Base-by-base conservation (phyloP, 2,888 invertebrate genomes). In the Eupelmus urozonus region DNA sequence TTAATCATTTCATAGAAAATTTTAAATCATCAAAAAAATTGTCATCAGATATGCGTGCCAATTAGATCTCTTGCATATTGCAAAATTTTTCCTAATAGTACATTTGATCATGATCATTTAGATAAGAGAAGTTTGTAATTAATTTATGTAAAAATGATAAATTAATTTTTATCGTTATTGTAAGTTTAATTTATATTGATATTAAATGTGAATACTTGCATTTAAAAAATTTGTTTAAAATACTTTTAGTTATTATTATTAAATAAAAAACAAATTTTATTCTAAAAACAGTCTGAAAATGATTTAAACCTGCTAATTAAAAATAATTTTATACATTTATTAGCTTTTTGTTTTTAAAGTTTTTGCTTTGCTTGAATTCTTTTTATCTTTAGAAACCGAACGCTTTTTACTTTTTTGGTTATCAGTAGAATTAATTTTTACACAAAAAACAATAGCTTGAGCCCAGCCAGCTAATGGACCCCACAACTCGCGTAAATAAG, bases 381-480 rank as follows among this genome's bases (percentile, higher is more conserved):
- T 63, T 53, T 67, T 49, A 62, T 42, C 25, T 25, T 51, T 16
- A 2, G n/a, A 42, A 40, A 4, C 20, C 9, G 77, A 62, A 18
- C 71, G 74, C 51, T 78, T 80, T 23, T 67, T 77, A 16, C 16
- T 75, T 74, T 65, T 78, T 27, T 45, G 20, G 49, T 62, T 78
- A 0, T 49, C 53, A 29, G 23, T 69, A 13, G 81, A 79, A 78
- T 85, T 88, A 65, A 89, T 86, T 85, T 88, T 88, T 5, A 85
- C 85, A 75, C 85, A 88, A 70, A 88, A 86, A 89, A 94, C 92
- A 91, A 98, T 96, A 66, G 97, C 95, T 89, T 98, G 98, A 13
- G 98, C 97, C 98, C 98, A 98, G 13, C 98, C 98, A 18, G 98
- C 97, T 87, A 94, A 92, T 42, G 94, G 93, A 1, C 98, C 98